Base-by-base conservation (phyloP, 2,113 vertebrate genomes). In the Percina caprodes region DNA sequence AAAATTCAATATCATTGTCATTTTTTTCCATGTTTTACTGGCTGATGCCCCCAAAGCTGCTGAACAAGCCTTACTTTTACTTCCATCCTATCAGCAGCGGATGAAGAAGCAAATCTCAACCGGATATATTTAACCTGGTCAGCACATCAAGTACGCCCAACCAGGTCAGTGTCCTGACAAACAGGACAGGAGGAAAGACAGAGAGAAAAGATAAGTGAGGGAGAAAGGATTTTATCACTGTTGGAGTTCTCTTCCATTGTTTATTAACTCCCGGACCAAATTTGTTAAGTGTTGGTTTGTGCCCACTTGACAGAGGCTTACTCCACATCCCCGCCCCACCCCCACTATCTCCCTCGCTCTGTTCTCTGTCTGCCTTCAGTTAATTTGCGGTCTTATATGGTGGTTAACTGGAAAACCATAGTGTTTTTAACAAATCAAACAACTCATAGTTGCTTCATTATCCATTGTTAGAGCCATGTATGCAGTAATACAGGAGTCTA, bases 281-380 rank as follows among this genome's bases (percentile, higher is more conserved):
- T 74, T 69, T 79, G 69, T 75, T 66, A 62, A 69, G 74, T 30
- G 69, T 63, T 89, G 86, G 84, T 77, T 74, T 75, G 59, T 45
- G 42, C 82, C 74, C 84, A 83, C 78, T 73, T 82, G 77, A 82
- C 82, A 77, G 52, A 52, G 23, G 42, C 35, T 21, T 52, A 26
- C 39, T 62, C 72, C 19, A 16, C 45, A 68, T 66, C 65, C n/a
- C 69, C 76, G 68, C 24, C 26, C 30, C 30, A 4, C 30, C 39
- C 39, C 39, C 39, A 10, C 39, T 9, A 2, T 39, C 39, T 39
- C 39, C 49, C 45, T 65, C 68, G 5, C 70, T 72, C 70, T 75
- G 69, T 62, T 65, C 58, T 67, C 63, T 56, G 63, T 77, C 74
- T 68, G 58, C 68, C 71, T 55, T 81, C 58, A 49, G 26, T 85